Evolutionary conservation across 2,113 vertebrate genomes (phyloP), one percentile per base, ranked within the genome.

Genomic region (Vulpes vulpes): DNA sequence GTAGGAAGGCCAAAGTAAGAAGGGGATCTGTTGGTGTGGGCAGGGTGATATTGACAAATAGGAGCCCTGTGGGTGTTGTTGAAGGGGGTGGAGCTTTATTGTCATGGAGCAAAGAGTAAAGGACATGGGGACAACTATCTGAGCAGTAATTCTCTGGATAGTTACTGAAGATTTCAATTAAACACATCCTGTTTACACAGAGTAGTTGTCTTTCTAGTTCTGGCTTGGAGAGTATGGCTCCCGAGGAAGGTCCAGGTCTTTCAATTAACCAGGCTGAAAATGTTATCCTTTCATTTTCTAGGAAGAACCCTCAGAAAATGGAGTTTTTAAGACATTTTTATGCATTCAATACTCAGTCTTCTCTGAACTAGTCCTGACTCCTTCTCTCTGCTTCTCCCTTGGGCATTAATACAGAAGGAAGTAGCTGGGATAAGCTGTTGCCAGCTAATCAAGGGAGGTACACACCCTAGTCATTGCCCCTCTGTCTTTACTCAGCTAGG

Each of bases 341-440:
- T 43, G 16, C 19, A 22, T 51, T 87, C 85, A 73, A 0, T 5
- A 11, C 10, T 5, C 19, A 64, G 38, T 59, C 38, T 43, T 89
- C 8, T 12, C 7, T 22, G 55, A 74, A 71, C 32, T 67, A 12
- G 23, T 81, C n/a, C 43, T 0, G 14, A 17, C 35, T 19, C 8
- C n/a, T 35, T 35, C 35, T 76, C 22, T 65, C 76, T 90, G 69
- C 3, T 6, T 78, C 25, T 64, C 85, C 91, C 51, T 27, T 76
- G 51, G 78, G 23, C 81, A 49, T 84, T 53, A 65, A 16, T 35
- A 23, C 25, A 38, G 79, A 93, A 95, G 88, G 92, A 79, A 91
- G 35, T n/a, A 12, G 79, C 85, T 80, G 30, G 73, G 25, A 5
- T 55, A 32, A 55, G 43, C 60, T 22, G 30, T 76, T 76, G 55